Evolutionary conservation across 2,888 invertebrate genomes (phyloP), one percentile per base, ranked within the genome.

Genomic region (Troglohyphantes excavatus): DNA sequence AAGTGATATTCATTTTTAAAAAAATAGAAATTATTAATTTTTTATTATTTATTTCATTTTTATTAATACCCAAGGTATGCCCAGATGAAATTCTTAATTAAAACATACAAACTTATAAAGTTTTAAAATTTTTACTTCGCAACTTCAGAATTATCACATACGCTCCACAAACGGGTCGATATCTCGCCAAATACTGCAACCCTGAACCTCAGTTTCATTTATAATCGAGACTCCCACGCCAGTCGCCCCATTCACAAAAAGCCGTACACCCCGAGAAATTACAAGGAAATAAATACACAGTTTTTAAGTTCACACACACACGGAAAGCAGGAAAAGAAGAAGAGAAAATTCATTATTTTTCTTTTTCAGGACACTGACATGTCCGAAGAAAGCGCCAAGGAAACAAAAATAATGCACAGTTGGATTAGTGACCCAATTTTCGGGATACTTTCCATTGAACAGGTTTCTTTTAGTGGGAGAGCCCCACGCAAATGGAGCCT

Each of bases 301-400:
- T 39, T 1, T 53, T 53, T n/a, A n/a, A 53, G 17, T 53, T 13
- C 39, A 39, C 7, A 39, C 39, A 39, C 61, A 72, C 29, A 61
- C n/a, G 59, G 23, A 61, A 61, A 17, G 23, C 26, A 21, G 65
- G n/a, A 53, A 13, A n/a, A 53, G 53, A 39, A 29, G 19, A 29
- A 27, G 39, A 70, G 70, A 61, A 70, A 21, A 53, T 46, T 53
- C 46, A 39, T 43, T 78, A 26, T 81, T 46, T 29, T 75, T 27
- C 59, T 61, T n/a, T 27, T 29, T 61, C 70, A 82, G 82, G 70
- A 70, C 82, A 70, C 82, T 82, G 82, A 82, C 82, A 70, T 23
- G 39, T n/a, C 6, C 39, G 59, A 65, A 70, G 82, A 82, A 70
- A 82, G 61, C 59, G 26, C 17, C 19, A 46, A 59, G 9, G 17